A percentile compares a stretch with the other conserved stretches of the same genome.
These are phyloP conservation scores for Thymelicus sylvestris DNA, from an alignment of 2,888 invertebrate species.

Conservation along the genomic window DNA sequence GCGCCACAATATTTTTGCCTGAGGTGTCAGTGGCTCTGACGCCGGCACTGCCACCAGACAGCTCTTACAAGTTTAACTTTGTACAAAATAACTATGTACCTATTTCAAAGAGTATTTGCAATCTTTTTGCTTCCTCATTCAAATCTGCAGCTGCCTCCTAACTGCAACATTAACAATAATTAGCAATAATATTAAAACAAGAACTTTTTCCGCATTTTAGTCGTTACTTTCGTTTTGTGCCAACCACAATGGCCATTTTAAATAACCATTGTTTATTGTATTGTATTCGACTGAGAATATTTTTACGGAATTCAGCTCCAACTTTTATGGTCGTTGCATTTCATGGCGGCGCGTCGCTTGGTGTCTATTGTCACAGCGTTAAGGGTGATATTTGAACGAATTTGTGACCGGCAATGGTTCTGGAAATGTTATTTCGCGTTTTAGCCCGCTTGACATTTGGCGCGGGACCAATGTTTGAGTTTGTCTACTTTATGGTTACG, in stretches of 20 bases:
- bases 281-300: constrained; percentile 39
- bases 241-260: constrained; percentile 37
- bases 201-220: constrained; percentile 29
- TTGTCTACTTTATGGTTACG: constrained; percentile 37
- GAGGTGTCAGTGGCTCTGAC: no score
- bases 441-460: constrained; percentile 37
- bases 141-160: not conserved
- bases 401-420: constrained; percentile 20
- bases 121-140: not conserved
- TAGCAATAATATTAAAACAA: constrained; percentile 9
- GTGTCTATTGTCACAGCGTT: constrained; percentile 16
- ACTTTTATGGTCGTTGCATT: constrained; percentile 32
- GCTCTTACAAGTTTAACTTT: no score
- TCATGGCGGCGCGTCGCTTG: constrained; percentile 7
- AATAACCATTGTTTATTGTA: constrained; percentile 38
- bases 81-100: no score
- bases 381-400: constrained; percentile 32
- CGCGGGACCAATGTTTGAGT: constrained; percentile 36
- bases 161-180: constrained; percentile 7
- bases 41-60: no score
- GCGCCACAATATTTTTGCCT: no score
- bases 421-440: constrained; percentile 36
- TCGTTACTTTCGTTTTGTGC: constrained; percentile 37
- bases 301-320: constrained; percentile 34
- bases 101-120: no score